Conservation (phyloP, 2,888 invertebrate genomes). For the Petrolisthes manimaculis region DNA sequence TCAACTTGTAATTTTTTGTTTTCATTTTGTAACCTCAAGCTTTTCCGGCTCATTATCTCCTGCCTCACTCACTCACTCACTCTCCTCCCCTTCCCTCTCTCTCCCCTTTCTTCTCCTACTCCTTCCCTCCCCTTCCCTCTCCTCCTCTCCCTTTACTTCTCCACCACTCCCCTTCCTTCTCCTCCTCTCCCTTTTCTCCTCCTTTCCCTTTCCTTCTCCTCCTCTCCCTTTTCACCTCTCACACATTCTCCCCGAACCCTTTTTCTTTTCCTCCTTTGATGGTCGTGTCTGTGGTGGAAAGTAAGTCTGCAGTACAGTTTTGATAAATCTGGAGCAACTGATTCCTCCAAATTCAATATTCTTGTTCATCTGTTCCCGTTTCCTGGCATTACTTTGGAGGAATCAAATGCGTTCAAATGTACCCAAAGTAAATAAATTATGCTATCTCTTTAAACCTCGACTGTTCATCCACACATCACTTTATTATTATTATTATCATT, state of each 20-base stretch:
- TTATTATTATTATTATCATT: too few species aligned
- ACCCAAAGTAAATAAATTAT: not conserved
- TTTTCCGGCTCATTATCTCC: not conserved
- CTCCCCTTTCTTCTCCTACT: not conserved
- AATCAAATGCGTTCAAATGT: not conserved
- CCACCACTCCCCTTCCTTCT: not conserved
- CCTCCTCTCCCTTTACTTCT: not conserved
- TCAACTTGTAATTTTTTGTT: not conserved
- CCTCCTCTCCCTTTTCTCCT: conserved; percentile 1
- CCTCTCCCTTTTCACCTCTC: not conserved
- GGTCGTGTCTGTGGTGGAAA: not conserved
- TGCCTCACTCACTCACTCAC: too few species aligned
- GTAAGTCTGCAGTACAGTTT: too few species aligned
- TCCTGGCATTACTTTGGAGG: too few species aligned
- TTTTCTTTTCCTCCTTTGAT: not conserved
- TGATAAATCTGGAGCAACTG: too few species aligned
- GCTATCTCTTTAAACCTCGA: not conserved
- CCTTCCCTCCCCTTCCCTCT: not conserved
- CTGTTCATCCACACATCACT: not conserved
- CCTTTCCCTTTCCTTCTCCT: not conserved
- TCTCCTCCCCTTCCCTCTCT: not conserved
- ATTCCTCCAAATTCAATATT: too few species aligned
- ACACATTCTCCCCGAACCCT: not conserved
- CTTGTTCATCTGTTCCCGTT: too few species aligned
- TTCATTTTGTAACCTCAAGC: not conserved